Conservation (phyloP, 1,140 invertebrate species). For the Bombus picipes region DNA sequence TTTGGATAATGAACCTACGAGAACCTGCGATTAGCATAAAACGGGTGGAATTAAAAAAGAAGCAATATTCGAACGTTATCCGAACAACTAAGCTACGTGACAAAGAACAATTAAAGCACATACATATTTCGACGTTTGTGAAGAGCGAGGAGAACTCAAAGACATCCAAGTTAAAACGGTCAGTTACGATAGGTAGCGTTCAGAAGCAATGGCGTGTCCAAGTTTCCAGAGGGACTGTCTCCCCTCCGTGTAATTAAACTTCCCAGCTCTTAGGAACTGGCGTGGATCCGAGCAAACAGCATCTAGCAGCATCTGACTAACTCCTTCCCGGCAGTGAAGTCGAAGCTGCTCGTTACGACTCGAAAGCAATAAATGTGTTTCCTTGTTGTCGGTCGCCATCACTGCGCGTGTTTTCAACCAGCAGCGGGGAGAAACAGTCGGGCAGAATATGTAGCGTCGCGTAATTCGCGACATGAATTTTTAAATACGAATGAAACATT, state of each 20-base stretch:
- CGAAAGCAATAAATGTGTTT: background rate
- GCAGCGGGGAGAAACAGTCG: background rate
- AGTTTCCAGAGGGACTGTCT: slow-evolving; percentile 50
- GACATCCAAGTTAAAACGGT: background rate
- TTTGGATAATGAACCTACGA: too few relatives aligned
- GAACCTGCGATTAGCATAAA: too few relatives aligned
- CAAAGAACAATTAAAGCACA: background rate
- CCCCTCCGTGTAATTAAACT: slow-evolving; percentile 64
- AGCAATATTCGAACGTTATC: background rate
- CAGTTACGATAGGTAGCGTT: background rate
- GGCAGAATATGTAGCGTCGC: background rate
- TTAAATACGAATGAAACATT: slow-evolving; percentile 12
- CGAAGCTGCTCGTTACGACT: background rate
- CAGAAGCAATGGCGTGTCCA: background rate
- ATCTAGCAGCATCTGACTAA: slow-evolving; percentile 1
- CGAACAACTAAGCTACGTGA: background rate
- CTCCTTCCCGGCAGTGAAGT: slow-evolving; percentile 36
- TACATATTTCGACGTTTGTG: background rate
- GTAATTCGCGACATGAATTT: slow-evolving; percentile 6
- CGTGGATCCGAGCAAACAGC: slow-evolving; percentile 46
- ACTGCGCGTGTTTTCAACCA: background rate
- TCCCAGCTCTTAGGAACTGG: slow-evolving; percentile 38
- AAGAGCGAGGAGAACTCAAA: background rate
- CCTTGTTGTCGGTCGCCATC: background rate
- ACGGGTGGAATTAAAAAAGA: background rate